Evolutionary conservation across 2,797 vertebrate species (phyloP).

Genomic region (Anolis apletophallus): DNA sequence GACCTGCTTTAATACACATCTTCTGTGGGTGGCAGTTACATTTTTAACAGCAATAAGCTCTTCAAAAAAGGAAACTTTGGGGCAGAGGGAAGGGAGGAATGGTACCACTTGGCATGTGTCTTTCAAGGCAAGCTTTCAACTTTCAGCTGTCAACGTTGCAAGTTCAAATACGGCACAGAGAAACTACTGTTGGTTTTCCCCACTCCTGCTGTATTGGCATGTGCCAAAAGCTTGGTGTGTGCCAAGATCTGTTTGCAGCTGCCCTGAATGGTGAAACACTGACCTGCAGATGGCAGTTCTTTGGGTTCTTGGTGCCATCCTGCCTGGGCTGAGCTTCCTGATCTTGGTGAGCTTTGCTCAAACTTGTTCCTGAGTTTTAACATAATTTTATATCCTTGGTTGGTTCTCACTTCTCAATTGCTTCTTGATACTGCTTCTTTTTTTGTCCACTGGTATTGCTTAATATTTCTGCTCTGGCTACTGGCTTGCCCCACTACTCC

Average conservation of each 20-base stretch:
- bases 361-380: background rate
- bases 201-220: background rate
- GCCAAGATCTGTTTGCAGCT: background rate
- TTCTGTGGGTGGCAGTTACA: constrained; percentile 48
- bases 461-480: background rate
- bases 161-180: background rate
- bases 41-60: constrained; percentile 44
- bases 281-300: background rate
- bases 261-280: background rate
- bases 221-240: background rate
- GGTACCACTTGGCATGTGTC: constrained; percentile 46
- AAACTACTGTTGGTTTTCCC: background rate
- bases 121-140: constrained; percentile 50
- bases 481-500: too few relatives aligned
- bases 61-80: constrained; percentile 49
- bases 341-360: background rate
- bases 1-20: constrained; percentile 68
- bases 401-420: background rate
- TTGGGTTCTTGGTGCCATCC: background rate
- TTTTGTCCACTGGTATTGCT: too few relatives aligned
- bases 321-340: background rate
- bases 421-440: too few relatives aligned
- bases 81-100: constrained; percentile 5
- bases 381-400: too few relatives aligned
- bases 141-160: constrained; percentile 37